Evolutionary conservation across 2,797 vertebrate genomes (phyloP), one percentile per base, ranked within the genome.

Genomic region (Hylomyscus alleni): DNA sequence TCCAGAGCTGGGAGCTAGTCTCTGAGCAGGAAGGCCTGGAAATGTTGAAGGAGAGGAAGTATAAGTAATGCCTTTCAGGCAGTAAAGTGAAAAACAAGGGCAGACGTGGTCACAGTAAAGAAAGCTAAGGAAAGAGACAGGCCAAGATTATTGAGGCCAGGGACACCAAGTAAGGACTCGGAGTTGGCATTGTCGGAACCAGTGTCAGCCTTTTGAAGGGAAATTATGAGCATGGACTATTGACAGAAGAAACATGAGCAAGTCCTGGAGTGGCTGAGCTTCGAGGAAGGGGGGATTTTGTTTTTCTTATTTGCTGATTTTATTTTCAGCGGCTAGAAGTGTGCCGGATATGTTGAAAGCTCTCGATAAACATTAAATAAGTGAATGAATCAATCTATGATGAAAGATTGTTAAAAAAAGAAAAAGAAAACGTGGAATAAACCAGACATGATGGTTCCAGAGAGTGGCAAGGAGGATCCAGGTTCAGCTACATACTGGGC

Each of bases 301-400:
- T 85, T 29, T 84, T 29, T 95, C 84, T 92, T 86, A n/a, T 87
- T 83, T 93, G 86, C 31, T 94, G 69, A 50, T 83, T 22, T n/a
- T 44, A 44, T 95, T 58, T 44, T 56, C 54, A 40, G 52, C 0
- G 19, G 47, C 40, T 75, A 89, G 69, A 89, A 75, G 37, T 72
- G 54, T 86, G 67, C 78, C 78, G 88, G 52, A 44, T 20, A 44
- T 24, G 31, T 52, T 92, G 81, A 78, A 92, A 92, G 13, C 22
- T 85, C 65, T 69, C 37, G 17, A 78, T 82, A 93, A 91, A 91
- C 56, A 91, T 67, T 92, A 80, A 75, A 75, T 65, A 77, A 62
- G 14, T 93, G 29, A 80, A 88, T 90, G 34, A 90, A 67, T 92
- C 92, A 80, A 80, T 81, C 11, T 9, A n/a, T 24, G 7, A 67